Evolutionary conservation across 2,888 invertebrate genomes (phyloP).

Genomic region (Drosophila neotestacea): DNA sequence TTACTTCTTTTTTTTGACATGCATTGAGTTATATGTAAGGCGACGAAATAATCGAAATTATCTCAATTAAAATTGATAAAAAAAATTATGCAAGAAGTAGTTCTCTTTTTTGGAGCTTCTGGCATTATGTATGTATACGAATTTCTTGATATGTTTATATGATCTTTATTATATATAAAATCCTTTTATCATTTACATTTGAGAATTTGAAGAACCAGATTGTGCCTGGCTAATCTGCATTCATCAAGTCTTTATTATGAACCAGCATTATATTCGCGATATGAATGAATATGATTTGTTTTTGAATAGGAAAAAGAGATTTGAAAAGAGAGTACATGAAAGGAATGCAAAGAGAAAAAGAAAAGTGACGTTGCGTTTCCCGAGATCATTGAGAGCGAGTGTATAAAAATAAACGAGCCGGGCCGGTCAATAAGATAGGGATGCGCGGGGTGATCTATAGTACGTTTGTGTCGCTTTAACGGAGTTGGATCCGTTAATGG

Average conservation of each 20-base stretch:
- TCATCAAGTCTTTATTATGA: not conserved
- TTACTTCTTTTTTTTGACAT: too few relatives aligned
- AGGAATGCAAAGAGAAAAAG: constrained; percentile 19
- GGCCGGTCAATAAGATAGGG: constrained; percentile 18
- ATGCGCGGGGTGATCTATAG: not conserved
- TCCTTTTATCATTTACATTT: not conserved
- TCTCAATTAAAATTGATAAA: too few relatives aligned
- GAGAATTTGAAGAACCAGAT: constrained; percentile 10
- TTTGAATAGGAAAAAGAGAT: not conserved
- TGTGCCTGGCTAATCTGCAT: constrained; percentile 1
- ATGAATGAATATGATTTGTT: not conserved
- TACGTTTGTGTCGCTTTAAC: not conserved
- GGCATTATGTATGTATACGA: not conserved
- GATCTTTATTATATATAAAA: too few relatives aligned
- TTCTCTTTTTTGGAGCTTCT: too few relatives aligned
- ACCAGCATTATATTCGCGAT: constrained; percentile 1
- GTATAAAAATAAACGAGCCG: constrained; percentile 59
- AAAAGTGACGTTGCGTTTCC: constrained; percentile 16
- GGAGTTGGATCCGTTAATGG: constrained; percentile 8
- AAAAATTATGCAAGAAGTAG: too few relatives aligned
- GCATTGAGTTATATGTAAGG: too few relatives aligned
- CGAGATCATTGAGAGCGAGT: constrained; percentile 39
- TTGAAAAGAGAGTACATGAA: constrained; percentile 1
- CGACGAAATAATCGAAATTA: too few relatives aligned
- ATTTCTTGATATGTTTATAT: not conserved